These are phyloP conservation scores for Dicrurus megarhynchus DNA, from an alignment of 2,113 vertebrate genomes.

Conservation along the genomic window DNA sequence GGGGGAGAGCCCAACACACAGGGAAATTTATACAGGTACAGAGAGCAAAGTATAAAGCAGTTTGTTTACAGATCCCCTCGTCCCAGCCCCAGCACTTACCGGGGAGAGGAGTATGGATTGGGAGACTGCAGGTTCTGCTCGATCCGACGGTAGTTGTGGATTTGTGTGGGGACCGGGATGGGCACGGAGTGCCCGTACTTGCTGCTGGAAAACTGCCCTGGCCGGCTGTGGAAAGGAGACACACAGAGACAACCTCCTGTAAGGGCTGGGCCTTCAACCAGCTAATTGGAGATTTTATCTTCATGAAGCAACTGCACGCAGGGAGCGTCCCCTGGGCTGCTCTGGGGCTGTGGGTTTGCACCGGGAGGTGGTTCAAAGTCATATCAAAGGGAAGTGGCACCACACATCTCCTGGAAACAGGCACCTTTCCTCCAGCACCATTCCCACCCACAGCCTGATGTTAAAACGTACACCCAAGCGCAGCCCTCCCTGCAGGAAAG, in stretches of 20 bases:
- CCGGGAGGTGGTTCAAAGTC: not conserved
- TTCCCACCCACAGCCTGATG: not conserved
- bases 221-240: slow-evolving; percentile 64
- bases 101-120: slow-evolving; percentile 70
- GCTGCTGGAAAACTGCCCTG: slow-evolving; percentile 67
- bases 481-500: slow-evolving; percentile 26
- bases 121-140: slow-evolving; percentile 88
- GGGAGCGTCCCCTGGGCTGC: not conserved
- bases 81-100: slow-evolving; percentile 62
- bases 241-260: not conserved
- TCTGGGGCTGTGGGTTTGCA: not conserved
- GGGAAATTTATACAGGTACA: not conserved
- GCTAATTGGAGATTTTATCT: not conserved
- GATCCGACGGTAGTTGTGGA: slow-evolving; percentile 91
- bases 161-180: slow-evolving; percentile 92
- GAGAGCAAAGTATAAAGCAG: not conserved
- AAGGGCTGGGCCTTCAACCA: not conserved
- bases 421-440: not conserved
- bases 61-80: not conserved
- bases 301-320: not conserved
- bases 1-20: not conserved
- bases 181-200: slow-evolving; percentile 82
- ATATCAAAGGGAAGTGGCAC: not conserved
- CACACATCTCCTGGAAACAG: not conserved
- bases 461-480: not conserved